Base-by-base conservation (phyloP, 2,888 invertebrate genomes). In the Muscina levida region DNA sequence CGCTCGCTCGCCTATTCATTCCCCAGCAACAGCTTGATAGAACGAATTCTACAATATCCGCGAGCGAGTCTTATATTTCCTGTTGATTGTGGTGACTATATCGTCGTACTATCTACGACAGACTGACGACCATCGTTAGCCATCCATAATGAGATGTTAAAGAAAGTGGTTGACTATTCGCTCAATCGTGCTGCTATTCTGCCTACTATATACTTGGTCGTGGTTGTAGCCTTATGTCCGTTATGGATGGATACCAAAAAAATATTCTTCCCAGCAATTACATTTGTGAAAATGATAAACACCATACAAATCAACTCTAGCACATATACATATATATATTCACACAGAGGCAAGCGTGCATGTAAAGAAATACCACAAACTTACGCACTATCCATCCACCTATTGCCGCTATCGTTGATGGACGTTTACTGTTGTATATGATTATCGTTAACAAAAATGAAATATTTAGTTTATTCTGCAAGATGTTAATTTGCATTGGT, bases 391-490 rank as follows among this genome's bases (percentile, higher is more conserved):
- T 31, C 31, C 31, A 31, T 31, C 31, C 31, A 31, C 8, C 31
- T 8, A 31, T 62, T 42, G 62, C 62, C 62, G 19, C 13, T 51
- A 15, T 57, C 15, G 57, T 17, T 37, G 57, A 26, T 22, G 37
- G 24, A 57, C 31, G 15, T 5, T 11, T 22, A 22, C 13, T 42
- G 59, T 37, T 73, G 59, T 42, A 67, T 71, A 74, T 59, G 22
- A 53, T 53, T 66, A 71, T 17, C 72, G 56, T 48, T 68, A 76
- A 68, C 44, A 17, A 66, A 77, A 71, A 42, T 65, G 13, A 71
- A 73, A 59, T 67, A n/a, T 74, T 71, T 72, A 66, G 77, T 77
- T 74, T 74, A 71, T 67, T 73, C 10, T n/a, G 5, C 24, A 62
- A 59, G 24, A 10, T 13, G n/a, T 53, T 62, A 68, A 39, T 59